Evolutionary conservation across 2,113 vertebrate species (phyloP).

Genomic region (Empidonax alnorum): DNA sequence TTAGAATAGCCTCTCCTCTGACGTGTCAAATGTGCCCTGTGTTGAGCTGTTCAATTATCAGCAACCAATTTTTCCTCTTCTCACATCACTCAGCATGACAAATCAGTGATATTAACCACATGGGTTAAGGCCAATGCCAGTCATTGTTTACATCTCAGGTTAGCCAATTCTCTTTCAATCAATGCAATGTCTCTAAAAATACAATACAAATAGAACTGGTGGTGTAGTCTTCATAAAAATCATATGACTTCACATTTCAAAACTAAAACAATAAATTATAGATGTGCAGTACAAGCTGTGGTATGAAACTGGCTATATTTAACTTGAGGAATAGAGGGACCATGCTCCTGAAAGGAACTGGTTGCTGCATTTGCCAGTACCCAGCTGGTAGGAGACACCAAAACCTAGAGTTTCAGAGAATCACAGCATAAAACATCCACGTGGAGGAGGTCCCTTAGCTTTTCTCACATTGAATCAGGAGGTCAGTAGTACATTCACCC

Average conservation of each 20-base stretch:
- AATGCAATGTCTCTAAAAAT: constrained; percentile 62
- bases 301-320: neutral
- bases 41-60: constrained; percentile 78
- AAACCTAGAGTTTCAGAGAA: neutral
- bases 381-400: neutral
- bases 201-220: neutral
- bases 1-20: constrained; percentile 76
- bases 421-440: neutral
- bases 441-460: neutral
- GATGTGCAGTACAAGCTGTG: neutral
- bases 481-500: neutral
- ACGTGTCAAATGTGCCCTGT: constrained; percentile 72
- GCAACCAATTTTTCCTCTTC: constrained; percentile 73
- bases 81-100: constrained; percentile 73
- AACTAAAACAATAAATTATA: neutral
- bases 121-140: constrained; percentile 75
- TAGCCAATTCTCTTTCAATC: constrained; percentile 70
- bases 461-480: neutral
- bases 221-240: constrained; percentile 8
- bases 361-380: neutral
- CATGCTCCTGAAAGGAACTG: neutral
- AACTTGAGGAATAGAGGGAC: neutral
- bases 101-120: constrained; percentile 79
- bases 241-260: neutral
- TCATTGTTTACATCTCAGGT: constrained; percentile 73